phyloP scores from a whole-genome alignment of 2,888 invertebrate genomes.

The Parascotia fuliginaria region DNA sequence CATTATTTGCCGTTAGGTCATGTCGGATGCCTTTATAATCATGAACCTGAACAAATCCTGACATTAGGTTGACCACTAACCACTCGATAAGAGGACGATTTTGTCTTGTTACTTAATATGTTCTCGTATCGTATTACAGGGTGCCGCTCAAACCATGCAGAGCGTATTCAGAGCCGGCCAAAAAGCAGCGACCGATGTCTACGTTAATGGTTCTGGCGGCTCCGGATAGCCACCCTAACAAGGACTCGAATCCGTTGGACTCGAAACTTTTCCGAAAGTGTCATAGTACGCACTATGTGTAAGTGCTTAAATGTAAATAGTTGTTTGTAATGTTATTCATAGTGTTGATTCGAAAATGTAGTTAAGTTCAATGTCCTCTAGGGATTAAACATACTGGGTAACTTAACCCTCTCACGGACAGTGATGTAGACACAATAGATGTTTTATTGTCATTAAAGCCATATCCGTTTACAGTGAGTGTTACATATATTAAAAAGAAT shows the following conservation, averaged over 20 bases:
- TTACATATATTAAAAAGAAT: not conserved
- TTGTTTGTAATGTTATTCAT: constrained; percentile 37
- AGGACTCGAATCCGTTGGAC: constrained; percentile 49
- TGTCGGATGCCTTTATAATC: too few species aligned
- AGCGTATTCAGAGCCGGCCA: constrained; percentile 87
- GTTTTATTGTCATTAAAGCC: too few species aligned
- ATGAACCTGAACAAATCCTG: too few species aligned
- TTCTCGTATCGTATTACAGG: constrained; percentile 79
- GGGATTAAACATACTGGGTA: constrained; percentile 29
- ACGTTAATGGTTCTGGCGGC: constrained; percentile 76
- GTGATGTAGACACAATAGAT: too few species aligned
- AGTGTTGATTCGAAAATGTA: constrained; percentile 41
- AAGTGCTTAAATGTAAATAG: constrained; percentile 78
- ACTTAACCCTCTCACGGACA: too few species aligned
- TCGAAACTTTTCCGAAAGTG: constrained; percentile 81
- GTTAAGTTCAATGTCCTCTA: constrained; percentile 32
- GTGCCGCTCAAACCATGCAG: constrained; percentile 90
- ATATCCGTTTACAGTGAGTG: too few species aligned
- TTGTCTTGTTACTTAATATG: too few species aligned
- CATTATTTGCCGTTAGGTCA: too few species aligned
- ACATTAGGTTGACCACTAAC: too few species aligned
- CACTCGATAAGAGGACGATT: too few species aligned
- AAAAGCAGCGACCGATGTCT: constrained; percentile 78
- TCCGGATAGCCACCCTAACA: constrained; percentile 54
- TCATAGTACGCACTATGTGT: constrained; percentile 82